A percentile compares a stretch with the other conserved stretches of the same genome.
Conservation (phyloP, 2,888 invertebrate species). For the Glaucopsyche alexis region DNA sequence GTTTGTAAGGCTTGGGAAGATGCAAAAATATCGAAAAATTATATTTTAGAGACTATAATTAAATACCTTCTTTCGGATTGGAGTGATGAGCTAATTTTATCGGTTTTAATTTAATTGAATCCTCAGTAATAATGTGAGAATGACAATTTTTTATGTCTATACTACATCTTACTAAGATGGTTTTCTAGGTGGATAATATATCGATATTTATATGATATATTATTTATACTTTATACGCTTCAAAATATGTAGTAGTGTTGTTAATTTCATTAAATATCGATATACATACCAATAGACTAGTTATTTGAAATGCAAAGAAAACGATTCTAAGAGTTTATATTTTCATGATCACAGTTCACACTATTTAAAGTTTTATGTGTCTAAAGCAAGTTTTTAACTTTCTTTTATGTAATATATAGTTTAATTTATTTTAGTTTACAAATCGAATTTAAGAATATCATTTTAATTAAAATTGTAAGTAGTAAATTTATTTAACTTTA, state of each 20-base stretch:
- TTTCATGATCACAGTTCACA: not conserved
- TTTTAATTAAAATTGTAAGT: not conserved
- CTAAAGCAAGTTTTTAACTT: slow-evolving; percentile 24
- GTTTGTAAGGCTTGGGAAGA: too few relatives aligned
- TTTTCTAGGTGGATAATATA: not conserved
- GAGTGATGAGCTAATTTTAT: too few relatives aligned
- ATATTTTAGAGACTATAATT: too few relatives aligned
- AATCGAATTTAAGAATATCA: not conserved
- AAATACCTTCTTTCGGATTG: too few relatives aligned
- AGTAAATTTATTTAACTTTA: not conserved
- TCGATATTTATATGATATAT: slow-evolving; percentile 4
- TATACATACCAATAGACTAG: not conserved
- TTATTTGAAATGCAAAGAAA: slow-evolving; percentile 1
- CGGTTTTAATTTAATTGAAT: too few relatives aligned
- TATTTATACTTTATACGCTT: not conserved
- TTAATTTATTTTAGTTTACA: not conserved
- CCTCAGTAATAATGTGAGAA: too few relatives aligned
- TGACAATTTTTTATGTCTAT: not conserved
- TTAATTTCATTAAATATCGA: slow-evolving; percentile 15
- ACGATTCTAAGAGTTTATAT: not conserved
- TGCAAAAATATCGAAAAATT: too few relatives aligned
- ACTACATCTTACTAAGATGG: not conserved
- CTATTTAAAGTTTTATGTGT: not conserved
- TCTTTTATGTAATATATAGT: not conserved
- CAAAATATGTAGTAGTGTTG: not conserved